A percentile compares a stretch with the other conserved stretches of the same genome.
These are phyloP conservation scores for Homarus americanus DNA, from an alignment of 1,140 invertebrate species.

Conservation along the genomic window DNA sequence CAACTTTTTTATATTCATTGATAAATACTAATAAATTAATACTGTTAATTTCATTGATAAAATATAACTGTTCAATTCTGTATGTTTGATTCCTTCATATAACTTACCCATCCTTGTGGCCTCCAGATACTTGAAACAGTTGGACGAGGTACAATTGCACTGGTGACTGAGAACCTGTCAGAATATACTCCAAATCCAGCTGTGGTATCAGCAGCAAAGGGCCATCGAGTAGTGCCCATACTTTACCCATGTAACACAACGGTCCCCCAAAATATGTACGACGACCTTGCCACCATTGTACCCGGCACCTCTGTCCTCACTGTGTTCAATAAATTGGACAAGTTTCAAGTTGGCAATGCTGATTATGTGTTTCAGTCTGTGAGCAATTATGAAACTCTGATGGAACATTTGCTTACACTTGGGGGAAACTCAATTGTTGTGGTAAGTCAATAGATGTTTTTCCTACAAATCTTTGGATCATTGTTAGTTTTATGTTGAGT, in stretches of 20 bases:
- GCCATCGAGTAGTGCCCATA: slow-evolving; percentile 24
- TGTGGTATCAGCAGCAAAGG: neutral
- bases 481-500: too few relatives aligned
- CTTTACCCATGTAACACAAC: neutral
- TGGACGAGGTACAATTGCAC: slow-evolving; percentile 5
- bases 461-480: too few relatives aligned
- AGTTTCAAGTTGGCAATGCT: neutral
- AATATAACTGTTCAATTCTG: neutral
- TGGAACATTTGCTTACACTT: neutral
- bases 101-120: neutral
- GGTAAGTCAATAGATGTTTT: too few relatives aligned
- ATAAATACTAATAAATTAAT: neutral
- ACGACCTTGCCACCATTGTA: slow-evolving; percentile 11
- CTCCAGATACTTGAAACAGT: neutral
- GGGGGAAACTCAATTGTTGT: neutral
- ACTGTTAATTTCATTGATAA: neutral
- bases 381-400: slow-evolving; percentile 2
- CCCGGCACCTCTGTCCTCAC: slow-evolving; percentile 9
- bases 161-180: slow-evolving; percentile 25
- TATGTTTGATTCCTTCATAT: neutral
- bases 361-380: neutral
- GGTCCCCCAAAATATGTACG: neutral
- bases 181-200: neutral
- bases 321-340: neutral
- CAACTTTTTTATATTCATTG: neutral